Evolutionary conservation across 2,113 vertebrate genomes (phyloP).

Genomic region (Sigmodon hispidus): DNA sequence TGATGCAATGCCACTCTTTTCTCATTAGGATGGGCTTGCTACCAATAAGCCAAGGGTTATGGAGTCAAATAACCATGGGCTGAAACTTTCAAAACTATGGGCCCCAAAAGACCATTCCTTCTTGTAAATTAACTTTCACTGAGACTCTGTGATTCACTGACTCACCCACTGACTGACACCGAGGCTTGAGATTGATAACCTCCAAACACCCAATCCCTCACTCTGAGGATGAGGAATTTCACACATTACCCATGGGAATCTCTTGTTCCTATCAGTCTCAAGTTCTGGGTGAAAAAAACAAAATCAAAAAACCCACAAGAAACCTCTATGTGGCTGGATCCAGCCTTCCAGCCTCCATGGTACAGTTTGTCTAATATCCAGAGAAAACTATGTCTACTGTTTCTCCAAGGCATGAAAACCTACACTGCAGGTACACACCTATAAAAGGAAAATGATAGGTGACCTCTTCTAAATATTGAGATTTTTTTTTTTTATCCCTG

Average conservation of each 20-base stretch:
- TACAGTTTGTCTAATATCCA: not conserved
- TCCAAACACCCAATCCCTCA: not conserved
- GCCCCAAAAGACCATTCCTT: not conserved
- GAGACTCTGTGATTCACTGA: not conserved
- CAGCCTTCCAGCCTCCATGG: not conserved
- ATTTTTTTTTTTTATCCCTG: not conserved
- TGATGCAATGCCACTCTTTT: accelerated
- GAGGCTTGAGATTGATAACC: not conserved
- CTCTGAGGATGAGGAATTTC: not conserved
- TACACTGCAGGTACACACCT: not conserved
- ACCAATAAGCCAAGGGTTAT: not conserved
- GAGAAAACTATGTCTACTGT: not conserved
- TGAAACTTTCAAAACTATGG: not conserved
- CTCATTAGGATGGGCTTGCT: not conserved
- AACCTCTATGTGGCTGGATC: not conserved
- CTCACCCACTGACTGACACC: not conserved
- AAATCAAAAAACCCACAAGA: too few relatives aligned
- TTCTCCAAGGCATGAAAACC: not conserved
- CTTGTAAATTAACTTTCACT: not conserved
- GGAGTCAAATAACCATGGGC: not conserved
- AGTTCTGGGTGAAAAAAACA: not conserved
- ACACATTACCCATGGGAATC: accelerated
- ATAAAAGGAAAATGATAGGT: not conserved
- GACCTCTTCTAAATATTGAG: not conserved
- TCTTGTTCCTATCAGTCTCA: not conserved